phyloP scores from a whole-genome alignment of 2,888 invertebrate genomes.

The Tinea semifulvella region DNA sequence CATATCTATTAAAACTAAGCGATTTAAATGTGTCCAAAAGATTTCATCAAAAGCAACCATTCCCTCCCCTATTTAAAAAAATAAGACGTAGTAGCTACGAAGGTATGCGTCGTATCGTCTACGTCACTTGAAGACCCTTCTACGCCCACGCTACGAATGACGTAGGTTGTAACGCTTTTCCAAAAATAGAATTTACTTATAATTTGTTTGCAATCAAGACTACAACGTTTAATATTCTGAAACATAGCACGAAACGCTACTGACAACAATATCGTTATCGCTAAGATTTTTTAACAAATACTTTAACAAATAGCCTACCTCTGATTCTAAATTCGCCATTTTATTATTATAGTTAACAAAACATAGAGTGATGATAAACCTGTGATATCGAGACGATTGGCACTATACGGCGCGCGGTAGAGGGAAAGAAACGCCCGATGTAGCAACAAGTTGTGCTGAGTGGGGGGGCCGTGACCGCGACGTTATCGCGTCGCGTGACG shows the following conservation, averaged over 20 bases:
- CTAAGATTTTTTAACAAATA: no score
- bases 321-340: no score
- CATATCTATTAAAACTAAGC: no score
- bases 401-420: slow-evolving; percentile 25
- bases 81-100: slow-evolving; percentile 3
- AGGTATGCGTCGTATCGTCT: background rate
- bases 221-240: no score
- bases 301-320: no score
- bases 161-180: background rate
- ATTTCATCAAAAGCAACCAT: no score
- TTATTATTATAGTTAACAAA: slow-evolving; percentile 3
- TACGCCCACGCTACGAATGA: slow-evolving; percentile 4
- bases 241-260: no score
- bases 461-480: slow-evolving; percentile 25
- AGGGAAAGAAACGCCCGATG: slow-evolving; percentile 34
- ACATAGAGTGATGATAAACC: slow-evolving; percentile 29
- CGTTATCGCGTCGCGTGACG: slow-evolving; percentile 66
- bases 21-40: no score
- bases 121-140: background rate
- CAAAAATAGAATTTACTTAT: no score
- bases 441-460: slow-evolving; percentile 51
- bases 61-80: background rate
- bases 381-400: slow-evolving; percentile 55
- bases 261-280: no score
- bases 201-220: background rate